These are phyloP conservation scores for Brachionus manjavacas DNA, from an alignment of 1,140 invertebrate genomes.

Conservation along the genomic window DNA sequence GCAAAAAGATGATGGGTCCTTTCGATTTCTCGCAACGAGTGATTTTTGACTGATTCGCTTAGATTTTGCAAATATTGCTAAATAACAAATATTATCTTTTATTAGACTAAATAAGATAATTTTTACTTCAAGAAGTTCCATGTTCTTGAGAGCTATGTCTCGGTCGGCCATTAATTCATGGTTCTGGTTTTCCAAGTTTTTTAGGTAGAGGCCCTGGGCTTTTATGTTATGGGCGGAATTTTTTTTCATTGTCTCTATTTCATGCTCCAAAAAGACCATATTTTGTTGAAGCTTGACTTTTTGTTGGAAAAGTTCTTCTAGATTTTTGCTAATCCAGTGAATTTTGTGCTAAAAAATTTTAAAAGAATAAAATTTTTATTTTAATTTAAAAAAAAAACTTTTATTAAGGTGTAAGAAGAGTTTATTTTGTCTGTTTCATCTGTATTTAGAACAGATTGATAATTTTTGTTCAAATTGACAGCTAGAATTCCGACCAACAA, in stretches of 20 bases:
- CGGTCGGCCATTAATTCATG: conserved; percentile 24
- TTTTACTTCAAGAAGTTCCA: conserved; percentile 19
- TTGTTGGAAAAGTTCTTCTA: conserved; percentile 34
- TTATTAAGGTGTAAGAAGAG: not conserved
- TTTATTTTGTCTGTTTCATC: conserved; percentile 36
- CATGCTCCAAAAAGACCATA: conserved; percentile 27
- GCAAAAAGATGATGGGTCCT: conserved; percentile 31
- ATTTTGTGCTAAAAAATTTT: conserved; percentile 24
- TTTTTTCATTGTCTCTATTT: conserved; percentile 27
- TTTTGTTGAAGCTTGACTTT: conserved; percentile 31
- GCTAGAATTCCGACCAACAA: not conserved
- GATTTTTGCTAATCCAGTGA: conserved; percentile 20
- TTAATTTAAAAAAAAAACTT: not conserved
- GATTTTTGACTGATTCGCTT: conserved; percentile 16
- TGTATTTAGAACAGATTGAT: not conserved
- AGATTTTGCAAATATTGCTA: conserved; percentile 33
- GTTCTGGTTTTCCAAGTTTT: conserved; percentile 39
- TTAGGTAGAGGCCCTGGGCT: not conserved
- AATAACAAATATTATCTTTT: not conserved
- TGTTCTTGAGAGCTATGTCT: conserved; percentile 15
- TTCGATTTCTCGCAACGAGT: conserved; percentile 31
- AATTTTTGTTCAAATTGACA: conserved; percentile 18
- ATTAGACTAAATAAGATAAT: not conserved
- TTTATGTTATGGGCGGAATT: conserved; percentile 27
- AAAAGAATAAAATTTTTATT: not conserved